A percentile compares a stretch with the other conserved stretches of the same genome.
Evolutionary conservation across 2,113 vertebrate species (phyloP).

Genomic region (Phalacrocorax aristotelis): DNA sequence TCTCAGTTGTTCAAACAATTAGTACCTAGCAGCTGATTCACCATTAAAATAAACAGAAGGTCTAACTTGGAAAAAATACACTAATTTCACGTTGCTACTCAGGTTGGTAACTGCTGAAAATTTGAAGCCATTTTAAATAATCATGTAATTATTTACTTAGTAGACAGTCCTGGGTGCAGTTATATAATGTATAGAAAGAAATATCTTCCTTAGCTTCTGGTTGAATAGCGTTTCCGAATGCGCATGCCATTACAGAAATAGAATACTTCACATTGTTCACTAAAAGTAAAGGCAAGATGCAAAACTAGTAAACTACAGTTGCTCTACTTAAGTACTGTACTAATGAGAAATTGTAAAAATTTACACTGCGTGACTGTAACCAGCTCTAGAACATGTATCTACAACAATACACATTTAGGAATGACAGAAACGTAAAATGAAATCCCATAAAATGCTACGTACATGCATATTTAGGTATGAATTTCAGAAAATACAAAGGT

Average conservation of each 20-base stretch:
- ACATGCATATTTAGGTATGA: background rate
- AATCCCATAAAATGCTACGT: background rate
- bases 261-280: background rate
- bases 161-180: background rate
- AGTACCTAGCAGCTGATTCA: background rate
- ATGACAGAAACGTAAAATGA: background rate
- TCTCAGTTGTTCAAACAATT: background rate
- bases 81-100: background rate
- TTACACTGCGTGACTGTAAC: background rate
- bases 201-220: background rate
- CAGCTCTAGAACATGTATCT: background rate
- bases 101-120: background rate
- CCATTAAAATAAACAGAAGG: background rate
- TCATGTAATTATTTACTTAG: background rate
- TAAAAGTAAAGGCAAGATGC: background rate
- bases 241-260: background rate
- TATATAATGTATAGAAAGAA: background rate
- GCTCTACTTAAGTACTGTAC: background rate
- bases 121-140: background rate
- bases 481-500: background rate
- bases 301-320: background rate
- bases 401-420: background rate
- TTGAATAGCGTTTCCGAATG: background rate
- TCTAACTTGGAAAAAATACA: background rate
- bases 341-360: background rate